Base-by-base conservation (phyloP, 2,888 invertebrate genomes). In the Chrysolina haemoptera region DNA sequence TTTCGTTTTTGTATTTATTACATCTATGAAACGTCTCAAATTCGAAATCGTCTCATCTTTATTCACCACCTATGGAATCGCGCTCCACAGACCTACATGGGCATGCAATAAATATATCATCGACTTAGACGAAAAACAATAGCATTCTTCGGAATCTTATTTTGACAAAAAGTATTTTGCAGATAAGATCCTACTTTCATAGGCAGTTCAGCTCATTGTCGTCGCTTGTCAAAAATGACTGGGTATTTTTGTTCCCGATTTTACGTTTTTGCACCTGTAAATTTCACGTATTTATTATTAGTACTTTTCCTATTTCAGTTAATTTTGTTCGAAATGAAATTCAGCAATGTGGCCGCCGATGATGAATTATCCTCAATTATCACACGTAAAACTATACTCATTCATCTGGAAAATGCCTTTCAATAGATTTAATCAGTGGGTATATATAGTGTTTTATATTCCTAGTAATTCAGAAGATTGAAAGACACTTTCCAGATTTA, bases 1-100 rank as follows among this genome's bases (percentile, higher is more conserved):
- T 22, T 35, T 35, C 35, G 35, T 59, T 59, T 59, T 59, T n/a
- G 22, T 59, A 59, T 59, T 59, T 59, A 27, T 59, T 27, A 59
- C 59, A 59, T 59, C 59, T 59, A 59, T 59, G 59, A 59, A 59
- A 35, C 59, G 59, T 59, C 59, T 53, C 53, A 53, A 53, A 53
- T 53, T 20, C 53, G 53, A 53, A 53, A 53, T 53, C 59, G 27
- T n/a, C 59, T 59, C 59, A 59, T 59, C 27, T 59, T 27, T 59
- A 59, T 59, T 59, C 59, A 59, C 59, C 59, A 59, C 59, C 59
- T 59, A 59, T 59, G 27, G 27, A 59, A 59, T 35, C 35, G 59
- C 22, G 59, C 59, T 59, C 59, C 27, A 59, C 27, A 14, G 59
- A 59, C 59, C 59, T 59, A 59, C 59, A 59, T 59, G 59, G 59